These are phyloP conservation scores for Odocoileus hemionus DNA, from an alignment of 2,113 vertebrate genomes.

Conservation along the genomic window DNA sequence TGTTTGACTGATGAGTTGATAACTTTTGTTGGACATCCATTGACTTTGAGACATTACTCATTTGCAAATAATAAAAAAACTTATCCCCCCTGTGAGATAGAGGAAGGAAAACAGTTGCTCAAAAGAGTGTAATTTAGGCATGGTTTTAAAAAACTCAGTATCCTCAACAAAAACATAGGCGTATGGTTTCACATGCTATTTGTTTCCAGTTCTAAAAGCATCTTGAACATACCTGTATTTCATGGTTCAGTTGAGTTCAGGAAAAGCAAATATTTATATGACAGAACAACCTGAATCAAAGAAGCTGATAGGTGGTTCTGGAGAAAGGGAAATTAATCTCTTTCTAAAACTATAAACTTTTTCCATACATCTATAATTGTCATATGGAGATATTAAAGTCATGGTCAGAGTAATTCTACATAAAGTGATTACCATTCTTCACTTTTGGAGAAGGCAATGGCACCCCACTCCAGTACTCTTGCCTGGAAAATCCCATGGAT, in stretches of 20 bases:
- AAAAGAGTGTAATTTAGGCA: not conserved
- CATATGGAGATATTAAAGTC: not conserved
- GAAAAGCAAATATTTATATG: not conserved
- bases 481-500: no score
- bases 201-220: not conserved
- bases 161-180: constrained; percentile 8
- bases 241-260: not conserved
- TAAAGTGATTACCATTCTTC: not conserved
- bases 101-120: not conserved
- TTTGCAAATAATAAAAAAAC: not conserved
- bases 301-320: not conserved
- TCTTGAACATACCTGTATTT: not conserved
- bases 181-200: not conserved
- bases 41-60: not conserved
- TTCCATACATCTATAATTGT: not conserved
- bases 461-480: no score
- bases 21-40: not conserved
- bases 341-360: not conserved
- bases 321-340: not conserved
- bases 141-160: not conserved
- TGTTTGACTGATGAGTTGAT: not conserved
- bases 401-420: not conserved
- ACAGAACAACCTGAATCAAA: not conserved
- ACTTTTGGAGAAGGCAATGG: not conserved
- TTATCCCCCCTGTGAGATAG: not conserved